These are phyloP conservation scores for Chamaea fasciata DNA, from an alignment of 2,113 vertebrate species.

Conservation along the genomic window DNA sequence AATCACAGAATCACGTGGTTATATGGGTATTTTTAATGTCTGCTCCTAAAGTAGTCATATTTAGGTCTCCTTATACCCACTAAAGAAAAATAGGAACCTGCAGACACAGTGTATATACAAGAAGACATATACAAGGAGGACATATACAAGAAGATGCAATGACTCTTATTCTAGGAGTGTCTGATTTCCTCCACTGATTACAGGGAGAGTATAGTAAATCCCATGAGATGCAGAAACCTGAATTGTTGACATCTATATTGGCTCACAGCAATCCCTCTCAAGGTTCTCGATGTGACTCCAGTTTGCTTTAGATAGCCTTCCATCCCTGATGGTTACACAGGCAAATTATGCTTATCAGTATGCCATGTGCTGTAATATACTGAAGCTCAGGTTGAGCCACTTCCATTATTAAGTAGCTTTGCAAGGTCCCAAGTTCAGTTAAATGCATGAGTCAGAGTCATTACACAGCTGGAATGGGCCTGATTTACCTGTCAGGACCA, in stretches of 20 bases:
- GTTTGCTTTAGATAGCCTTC: not conserved
- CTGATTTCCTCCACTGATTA: not conserved
- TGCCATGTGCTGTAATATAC: not conserved
- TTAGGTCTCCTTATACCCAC: not conserved
- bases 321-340: not conserved
- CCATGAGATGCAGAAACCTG: not conserved
- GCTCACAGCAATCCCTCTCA: not conserved
- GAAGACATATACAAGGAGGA: not conserved
- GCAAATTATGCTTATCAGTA: constrained; percentile 15
- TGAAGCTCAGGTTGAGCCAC: not conserved
- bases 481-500: constrained; percentile 36
- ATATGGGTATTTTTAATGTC: not conserved
- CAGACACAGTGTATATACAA: not conserved
- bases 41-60: not conserved
- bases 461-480: not conserved
- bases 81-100: not conserved
- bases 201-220: not conserved
- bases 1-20: not conserved
- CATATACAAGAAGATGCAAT: not conserved
- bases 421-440: not conserved
- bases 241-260: not conserved
- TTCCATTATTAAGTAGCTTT: constrained; percentile 19
- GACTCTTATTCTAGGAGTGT: not conserved
- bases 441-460: not conserved
- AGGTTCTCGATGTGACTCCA: not conserved